These are phyloP conservation scores for Lophius americanus DNA, from an alignment of 2,797 vertebrate species.

Conservation along the genomic window DNA sequence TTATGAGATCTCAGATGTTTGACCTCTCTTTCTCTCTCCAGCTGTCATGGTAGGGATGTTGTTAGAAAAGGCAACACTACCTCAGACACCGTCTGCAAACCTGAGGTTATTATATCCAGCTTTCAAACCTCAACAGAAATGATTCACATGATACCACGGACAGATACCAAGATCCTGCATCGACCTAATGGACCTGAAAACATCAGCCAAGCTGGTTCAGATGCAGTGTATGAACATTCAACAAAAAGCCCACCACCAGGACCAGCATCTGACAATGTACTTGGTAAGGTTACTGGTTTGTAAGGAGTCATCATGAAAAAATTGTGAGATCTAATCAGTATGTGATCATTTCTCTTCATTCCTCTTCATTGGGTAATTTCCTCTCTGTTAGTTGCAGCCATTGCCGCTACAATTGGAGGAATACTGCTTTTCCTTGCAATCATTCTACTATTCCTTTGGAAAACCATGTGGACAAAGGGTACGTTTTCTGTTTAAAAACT, in stretches of 20 bases:
- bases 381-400: slow-evolving; percentile 32
- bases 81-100: slow-evolving; percentile 64
- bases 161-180: not conserved
- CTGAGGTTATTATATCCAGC: fast-evolving
- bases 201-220: not conserved
- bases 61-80: slow-evolving; percentile 39
- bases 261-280: too few species aligned
- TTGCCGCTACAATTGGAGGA: not conserved
- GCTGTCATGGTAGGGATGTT: slow-evolving; percentile 60
- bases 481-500: slow-evolving; percentile 16
- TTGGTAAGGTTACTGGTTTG: slow-evolving; percentile 39
- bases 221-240: not conserved
- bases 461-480: slow-evolving; percentile 51
- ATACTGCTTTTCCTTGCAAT: slow-evolving; percentile 26
- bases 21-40: slow-evolving; percentile 44
- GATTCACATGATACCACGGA: not conserved
- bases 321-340: not conserved
- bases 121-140: fast-evolving
- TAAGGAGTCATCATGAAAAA: slow-evolving; percentile 12
- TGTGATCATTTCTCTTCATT: slow-evolving; percentile 16
- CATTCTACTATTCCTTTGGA: slow-evolving; percentile 29
- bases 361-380: slow-evolving; percentile 22
- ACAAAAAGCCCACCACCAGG: not conserved
- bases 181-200: not conserved
- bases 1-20: slow-evolving; percentile 10